Conservation (phyloP, 1,140 invertebrate genomes). For the Drosophila arawakana region DNA sequence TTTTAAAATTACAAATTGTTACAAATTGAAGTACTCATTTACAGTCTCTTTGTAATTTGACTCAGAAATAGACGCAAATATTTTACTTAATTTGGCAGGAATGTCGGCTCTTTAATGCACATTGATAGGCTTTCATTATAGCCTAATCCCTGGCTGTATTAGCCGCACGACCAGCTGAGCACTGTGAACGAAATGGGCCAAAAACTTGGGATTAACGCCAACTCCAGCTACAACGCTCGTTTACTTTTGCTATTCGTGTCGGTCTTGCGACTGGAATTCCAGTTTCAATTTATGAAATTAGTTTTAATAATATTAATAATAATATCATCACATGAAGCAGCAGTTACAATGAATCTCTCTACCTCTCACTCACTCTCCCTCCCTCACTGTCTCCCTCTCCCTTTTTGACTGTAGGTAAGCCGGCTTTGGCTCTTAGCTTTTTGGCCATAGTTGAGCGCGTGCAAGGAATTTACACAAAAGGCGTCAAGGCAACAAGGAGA, state of each 20-base stretch:
- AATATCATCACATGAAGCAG: constrained; percentile 72
- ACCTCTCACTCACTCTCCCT: too few species aligned
- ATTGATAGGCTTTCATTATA: constrained; percentile 7
- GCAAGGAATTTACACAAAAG: constrained; percentile 68
- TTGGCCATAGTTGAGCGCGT: constrained; percentile 68
- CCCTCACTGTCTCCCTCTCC: background rate
- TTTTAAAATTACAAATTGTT: too few species aligned
- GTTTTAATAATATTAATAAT: constrained; percentile 80
- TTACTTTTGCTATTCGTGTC: background rate
- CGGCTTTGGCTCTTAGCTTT: constrained; percentile 68
- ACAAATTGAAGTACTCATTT: too few species aligned
- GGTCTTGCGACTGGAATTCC: constrained; percentile 1
- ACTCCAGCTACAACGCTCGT: background rate
- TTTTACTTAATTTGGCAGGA: too few species aligned
- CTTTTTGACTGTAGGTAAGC: constrained; percentile 47
- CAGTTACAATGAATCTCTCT: constrained; percentile 36
- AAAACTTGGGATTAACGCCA: background rate
- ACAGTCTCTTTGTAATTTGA: too few species aligned
- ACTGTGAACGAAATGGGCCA: background rate
- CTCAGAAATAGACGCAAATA: too few species aligned
- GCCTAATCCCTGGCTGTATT: constrained; percentile 19
- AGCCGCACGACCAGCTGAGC: background rate
- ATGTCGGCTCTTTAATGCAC: background rate
- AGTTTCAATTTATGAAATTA: constrained; percentile 72
- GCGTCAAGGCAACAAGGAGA: constrained; percentile 70